Evolutionary conservation across 2,797 vertebrate species (phyloP).

Genomic region (Sebastes trivittatus): DNA sequence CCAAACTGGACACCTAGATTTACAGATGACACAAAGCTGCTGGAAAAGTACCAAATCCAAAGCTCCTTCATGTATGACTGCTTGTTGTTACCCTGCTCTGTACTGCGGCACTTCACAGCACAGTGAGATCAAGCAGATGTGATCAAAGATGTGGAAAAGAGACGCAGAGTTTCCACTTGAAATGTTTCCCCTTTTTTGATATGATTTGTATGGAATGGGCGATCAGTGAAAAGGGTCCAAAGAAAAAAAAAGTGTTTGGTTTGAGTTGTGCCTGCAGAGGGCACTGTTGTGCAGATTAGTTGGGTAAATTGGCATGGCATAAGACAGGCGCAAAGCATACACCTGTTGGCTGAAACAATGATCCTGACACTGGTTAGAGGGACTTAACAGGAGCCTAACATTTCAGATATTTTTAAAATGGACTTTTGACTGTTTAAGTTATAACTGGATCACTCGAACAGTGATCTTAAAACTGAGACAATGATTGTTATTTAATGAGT

Average conservation of each 20-base stretch:
- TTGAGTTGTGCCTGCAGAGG: constrained; percentile 34
- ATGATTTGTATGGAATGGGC: constrained; percentile 25
- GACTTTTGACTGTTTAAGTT: constrained; percentile 71
- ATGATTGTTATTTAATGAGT: constrained; percentile 80
- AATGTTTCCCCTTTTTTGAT: constrained; percentile 33
- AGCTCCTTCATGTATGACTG: constrained; percentile 50
- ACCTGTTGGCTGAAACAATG: constrained; percentile 13
- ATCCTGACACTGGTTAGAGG: constrained; percentile 12
- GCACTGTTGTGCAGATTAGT: constrained; percentile 31
- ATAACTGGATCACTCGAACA: constrained; percentile 48
- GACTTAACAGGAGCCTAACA: constrained; percentile 49
- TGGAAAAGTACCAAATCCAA: constrained; percentile 71
- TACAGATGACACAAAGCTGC: constrained; percentile 62
- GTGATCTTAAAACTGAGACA: constrained; percentile 64
- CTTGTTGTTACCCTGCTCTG: constrained; percentile 46
- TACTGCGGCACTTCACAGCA: constrained; percentile 27
- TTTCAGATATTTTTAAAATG: constrained; percentile 66
- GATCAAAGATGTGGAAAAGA: constrained; percentile 40
- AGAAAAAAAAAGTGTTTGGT: constrained; percentile 40
- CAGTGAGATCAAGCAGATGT: constrained; percentile 17
- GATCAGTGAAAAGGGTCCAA: constrained; percentile 57
- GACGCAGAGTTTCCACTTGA: constrained; percentile 22
- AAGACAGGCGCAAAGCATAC: background rate
- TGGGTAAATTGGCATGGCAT: background rate
- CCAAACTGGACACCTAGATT: constrained; percentile 23